These are phyloP conservation scores for Eubasilissa splendida DNA, from an alignment of 2,888 invertebrate genomes.

Conservation along the genomic window DNA sequence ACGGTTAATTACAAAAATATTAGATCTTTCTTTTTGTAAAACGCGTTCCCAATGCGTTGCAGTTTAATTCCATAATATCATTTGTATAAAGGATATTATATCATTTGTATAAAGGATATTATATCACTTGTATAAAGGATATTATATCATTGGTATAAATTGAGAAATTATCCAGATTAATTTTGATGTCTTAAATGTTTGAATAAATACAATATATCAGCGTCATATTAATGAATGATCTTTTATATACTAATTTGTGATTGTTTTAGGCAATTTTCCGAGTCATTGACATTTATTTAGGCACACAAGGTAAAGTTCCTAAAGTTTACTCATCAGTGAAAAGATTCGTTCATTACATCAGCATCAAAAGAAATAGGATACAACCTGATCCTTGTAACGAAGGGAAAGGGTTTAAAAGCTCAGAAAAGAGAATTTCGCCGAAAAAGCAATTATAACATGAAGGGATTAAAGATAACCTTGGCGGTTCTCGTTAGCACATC, in stretches of 20 bases:
- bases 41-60: too few relatives aligned
- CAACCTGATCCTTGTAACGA: slow-evolving; percentile 18
- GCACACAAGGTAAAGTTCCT: slow-evolving; percentile 15
- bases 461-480: background rate
- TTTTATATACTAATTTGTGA: slow-evolving; percentile 25
- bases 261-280: slow-evolving; percentile 11
- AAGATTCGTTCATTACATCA: slow-evolving; percentile 42
- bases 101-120: too few relatives aligned
- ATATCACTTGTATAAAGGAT: too few relatives aligned
- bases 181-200: too few relatives aligned
- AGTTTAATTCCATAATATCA: too few relatives aligned
- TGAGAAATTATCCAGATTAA: too few relatives aligned
- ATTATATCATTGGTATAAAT: too few relatives aligned
- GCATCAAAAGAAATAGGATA: slow-evolving; percentile 40
- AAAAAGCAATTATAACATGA: background rate
- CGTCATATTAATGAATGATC: slow-evolving; percentile 18
- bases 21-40: too few relatives aligned
- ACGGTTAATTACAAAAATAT: too few relatives aligned
- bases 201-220: background rate
- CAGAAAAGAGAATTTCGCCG: slow-evolving; percentile 4
- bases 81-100: too few relatives aligned
- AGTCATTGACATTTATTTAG: slow-evolving; percentile 35
- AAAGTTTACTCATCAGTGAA: slow-evolving; percentile 38
- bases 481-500: too few relatives aligned
- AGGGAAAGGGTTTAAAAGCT: background rate